Percentiles rank a stretch among this genome's conserved stretches.
phyloP scores from a whole-genome alignment of 2,888 invertebrate genomes.

The Orthonevra nobilis region DNA sequence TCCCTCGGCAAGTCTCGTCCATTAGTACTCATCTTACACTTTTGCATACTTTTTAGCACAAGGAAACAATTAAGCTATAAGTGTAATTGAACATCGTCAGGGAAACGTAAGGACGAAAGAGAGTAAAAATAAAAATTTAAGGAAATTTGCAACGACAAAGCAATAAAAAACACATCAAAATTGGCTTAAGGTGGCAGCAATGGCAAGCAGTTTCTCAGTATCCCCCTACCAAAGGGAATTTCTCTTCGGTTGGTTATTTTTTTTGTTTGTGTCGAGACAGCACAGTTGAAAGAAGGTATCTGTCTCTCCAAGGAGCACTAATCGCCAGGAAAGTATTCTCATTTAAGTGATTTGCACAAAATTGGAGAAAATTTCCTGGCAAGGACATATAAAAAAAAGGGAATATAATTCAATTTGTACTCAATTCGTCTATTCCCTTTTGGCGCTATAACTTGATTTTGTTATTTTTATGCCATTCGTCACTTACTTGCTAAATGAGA shows the following conservation, averaged over 20 bases:
- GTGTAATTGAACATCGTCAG: conserved; percentile 33
- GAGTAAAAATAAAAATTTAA: neutral
- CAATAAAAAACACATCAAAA: conserved; percentile 28
- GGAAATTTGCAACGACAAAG: conserved; percentile 10
- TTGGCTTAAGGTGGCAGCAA: conserved; percentile 10
- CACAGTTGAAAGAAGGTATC: conserved; percentile 23
- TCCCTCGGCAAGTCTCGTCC: too few species aligned
- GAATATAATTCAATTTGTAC: conserved; percentile 24
- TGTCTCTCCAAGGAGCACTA: conserved; percentile 24
- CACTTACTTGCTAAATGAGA: too few species aligned
- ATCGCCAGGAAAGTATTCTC: conserved; percentile 49
- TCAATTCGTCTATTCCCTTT: conserved; percentile 1
- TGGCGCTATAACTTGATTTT: neutral
- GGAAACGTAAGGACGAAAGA: neutral
- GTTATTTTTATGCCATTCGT: too few species aligned
- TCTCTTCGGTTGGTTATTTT: too few species aligned
- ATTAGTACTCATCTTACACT: too few species aligned
- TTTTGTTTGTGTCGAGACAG: neutral
- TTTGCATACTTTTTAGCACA: conserved; percentile 1
- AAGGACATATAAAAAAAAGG: conserved; percentile 1
- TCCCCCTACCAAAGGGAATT: neutral
- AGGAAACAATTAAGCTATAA: conserved; percentile 56
- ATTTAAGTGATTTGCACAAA: conserved; percentile 29
- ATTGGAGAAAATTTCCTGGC: conserved; percentile 31
- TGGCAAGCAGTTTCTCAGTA: neutral